A percentile compares a stretch with the other conserved stretches of the same genome.
Conservation (phyloP, 2,797 vertebrate species). For the Enteromius mattozi region DNA sequence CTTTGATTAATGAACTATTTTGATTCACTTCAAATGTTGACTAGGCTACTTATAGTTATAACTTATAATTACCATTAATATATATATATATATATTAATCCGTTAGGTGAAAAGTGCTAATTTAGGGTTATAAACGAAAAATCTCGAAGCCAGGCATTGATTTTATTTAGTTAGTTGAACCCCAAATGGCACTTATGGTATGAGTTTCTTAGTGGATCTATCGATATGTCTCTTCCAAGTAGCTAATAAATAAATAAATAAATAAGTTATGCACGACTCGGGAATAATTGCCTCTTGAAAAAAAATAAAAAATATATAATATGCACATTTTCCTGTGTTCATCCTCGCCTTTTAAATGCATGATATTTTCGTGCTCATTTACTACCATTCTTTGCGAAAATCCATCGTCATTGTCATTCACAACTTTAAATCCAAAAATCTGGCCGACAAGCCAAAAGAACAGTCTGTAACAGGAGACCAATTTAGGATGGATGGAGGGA, state of each 20-base stretch:
- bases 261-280: background rate
- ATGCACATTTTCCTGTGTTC: background rate
- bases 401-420: background rate
- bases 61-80: background rate
- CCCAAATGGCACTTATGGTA: background rate
- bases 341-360: background rate
- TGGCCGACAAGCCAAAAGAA: conserved; percentile 23
- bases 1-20: background rate
- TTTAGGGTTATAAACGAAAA: background rate
- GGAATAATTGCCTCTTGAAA: background rate
- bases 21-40: background rate
- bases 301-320: background rate
- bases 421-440: background rate
- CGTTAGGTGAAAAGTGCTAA: background rate
- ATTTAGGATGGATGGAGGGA: conserved; percentile 21
- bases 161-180: background rate
- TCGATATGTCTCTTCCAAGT: background rate
- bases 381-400: background rate
- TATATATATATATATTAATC: background rate
- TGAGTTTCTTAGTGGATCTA: background rate
- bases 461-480: conserved; percentile 42
- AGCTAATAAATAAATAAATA: background rate
- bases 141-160: background rate
- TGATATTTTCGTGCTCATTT: background rate
- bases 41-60: background rate